A percentile compares a stretch with the other conserved stretches of the same genome.
Evolutionary conservation across 2,888 invertebrate species (phyloP).

Genomic region (Lingula anatina): DNA sequence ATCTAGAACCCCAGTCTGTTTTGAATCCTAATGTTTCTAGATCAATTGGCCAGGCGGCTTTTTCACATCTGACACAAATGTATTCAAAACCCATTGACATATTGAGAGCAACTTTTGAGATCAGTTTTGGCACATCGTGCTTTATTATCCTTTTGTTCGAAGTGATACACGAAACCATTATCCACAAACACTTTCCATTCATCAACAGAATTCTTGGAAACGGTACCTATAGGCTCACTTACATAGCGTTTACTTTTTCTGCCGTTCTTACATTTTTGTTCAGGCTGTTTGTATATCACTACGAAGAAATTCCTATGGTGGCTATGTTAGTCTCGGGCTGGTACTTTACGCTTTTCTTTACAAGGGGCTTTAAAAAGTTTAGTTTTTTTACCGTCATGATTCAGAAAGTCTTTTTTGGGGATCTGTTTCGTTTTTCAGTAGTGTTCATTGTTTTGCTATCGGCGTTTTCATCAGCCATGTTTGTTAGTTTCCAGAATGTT

Average conservation of each 20-base stretch:
- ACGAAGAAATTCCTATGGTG: constrained; percentile 11
- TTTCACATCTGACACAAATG: no score
- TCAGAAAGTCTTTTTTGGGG: constrained; percentile 25
- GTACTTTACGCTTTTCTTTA: constrained; percentile 30
- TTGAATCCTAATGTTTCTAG: no score
- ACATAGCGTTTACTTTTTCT: background rate
- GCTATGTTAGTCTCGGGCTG: constrained; percentile 26
- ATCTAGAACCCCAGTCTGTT: no score
- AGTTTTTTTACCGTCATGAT: constrained; percentile 34
- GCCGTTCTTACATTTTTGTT: background rate
- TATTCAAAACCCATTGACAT: no score
- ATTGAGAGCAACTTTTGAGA: no score
- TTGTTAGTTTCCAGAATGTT: background rate
- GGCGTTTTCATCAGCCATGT: background rate
- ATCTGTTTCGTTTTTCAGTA: constrained; percentile 11
- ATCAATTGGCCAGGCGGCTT: no score
- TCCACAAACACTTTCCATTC: no score
- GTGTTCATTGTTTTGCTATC: background rate
- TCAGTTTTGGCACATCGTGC: no score
- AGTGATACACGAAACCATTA: no score
- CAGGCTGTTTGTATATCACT: background rate
- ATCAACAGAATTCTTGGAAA: background rate
- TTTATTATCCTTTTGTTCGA: no score
- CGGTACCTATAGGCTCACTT: background rate
- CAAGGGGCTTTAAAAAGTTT: constrained; percentile 23